These are phyloP conservation scores for Drosophila demipolita DNA, from an alignment of 2,888 invertebrate species.

Conservation along the genomic window DNA sequence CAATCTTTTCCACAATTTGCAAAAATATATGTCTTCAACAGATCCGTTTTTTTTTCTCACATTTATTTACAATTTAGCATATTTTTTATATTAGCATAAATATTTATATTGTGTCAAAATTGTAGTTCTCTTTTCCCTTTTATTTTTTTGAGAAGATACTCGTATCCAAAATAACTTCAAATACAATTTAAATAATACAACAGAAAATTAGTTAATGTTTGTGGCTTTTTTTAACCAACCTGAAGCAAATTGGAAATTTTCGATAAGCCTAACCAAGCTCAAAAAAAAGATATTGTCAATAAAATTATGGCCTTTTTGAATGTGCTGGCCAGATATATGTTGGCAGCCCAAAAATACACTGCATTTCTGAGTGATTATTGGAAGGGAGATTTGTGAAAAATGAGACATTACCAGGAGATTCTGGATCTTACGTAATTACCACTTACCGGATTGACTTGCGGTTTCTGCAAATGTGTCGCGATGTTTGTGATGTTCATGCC, in stretches of 20 bases:
- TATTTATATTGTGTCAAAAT: background rate
- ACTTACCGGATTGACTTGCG: constrained; percentile 85
- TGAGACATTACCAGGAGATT: background rate
- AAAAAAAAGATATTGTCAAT: background rate
- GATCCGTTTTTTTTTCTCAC: background rate
- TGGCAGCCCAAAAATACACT: background rate
- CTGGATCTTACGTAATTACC: background rate
- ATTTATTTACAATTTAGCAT: background rate
- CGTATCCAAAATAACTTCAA: background rate
- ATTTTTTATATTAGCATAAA: background rate
- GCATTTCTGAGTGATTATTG: background rate
- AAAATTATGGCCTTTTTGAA: no score
- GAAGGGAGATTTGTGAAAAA: background rate
- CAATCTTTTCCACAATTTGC: background rate
- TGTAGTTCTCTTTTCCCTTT: background rate
- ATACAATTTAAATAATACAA: background rate
- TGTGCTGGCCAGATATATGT: no score
- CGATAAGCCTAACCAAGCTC: background rate
- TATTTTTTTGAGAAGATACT: no score
- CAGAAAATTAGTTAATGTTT: background rate
- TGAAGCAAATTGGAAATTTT: background rate
- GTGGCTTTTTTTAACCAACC: background rate
- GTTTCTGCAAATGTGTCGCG: constrained; percentile 85
- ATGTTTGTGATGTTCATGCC: constrained; percentile 87
- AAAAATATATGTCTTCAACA: background rate